phyloP scores from a whole-genome alignment of 1,140 invertebrate genomes.

The Dendrolimus kikuchii region DNA sequence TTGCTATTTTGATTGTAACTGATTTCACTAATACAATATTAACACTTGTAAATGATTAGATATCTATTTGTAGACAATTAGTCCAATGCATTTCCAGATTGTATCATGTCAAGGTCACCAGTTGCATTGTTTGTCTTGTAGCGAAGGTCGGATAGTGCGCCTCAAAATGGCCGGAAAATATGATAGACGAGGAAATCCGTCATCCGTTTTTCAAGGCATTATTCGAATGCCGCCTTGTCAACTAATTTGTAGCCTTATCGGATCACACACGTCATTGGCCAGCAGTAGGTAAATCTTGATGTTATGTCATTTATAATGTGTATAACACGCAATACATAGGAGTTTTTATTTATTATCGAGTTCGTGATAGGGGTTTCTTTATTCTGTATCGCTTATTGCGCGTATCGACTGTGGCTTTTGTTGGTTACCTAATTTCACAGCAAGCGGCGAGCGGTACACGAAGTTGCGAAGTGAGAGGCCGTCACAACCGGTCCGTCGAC shows the following conservation, averaged over 20 bases:
- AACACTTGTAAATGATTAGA: slow-evolving; percentile 36
- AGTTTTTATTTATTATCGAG: slow-evolving; percentile 31
- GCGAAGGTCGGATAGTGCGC: slow-evolving; percentile 56
- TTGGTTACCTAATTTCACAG: slow-evolving; percentile 69
- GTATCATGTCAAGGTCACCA: slow-evolving; percentile 65
- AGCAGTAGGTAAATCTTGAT: slow-evolving; percentile 13
- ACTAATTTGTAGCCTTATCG: slow-evolving; percentile 25
- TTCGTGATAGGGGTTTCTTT: slow-evolving; percentile 40
- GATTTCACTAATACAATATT: slow-evolving; percentile 49
- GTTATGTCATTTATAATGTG: slow-evolving; percentile 31
- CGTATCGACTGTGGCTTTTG: slow-evolving; percentile 49
- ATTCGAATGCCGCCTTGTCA: slow-evolving; percentile 37
- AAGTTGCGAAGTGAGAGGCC: slow-evolving; percentile 68
- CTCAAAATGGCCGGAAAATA: slow-evolving; percentile 57
- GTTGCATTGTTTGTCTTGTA: slow-evolving; percentile 65
- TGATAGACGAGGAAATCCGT: slow-evolving; percentile 54
- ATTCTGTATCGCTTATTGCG: slow-evolving; percentile 45
- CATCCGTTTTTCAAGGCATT: slow-evolving; percentile 62
- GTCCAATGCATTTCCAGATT: slow-evolving; percentile 54
- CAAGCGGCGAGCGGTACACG: slow-evolving; percentile 56
- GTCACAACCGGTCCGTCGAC: slow-evolving; percentile 58
- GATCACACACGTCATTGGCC: slow-evolving; percentile 14
- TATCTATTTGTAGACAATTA: slow-evolving; percentile 54
- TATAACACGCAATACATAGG: slow-evolving; percentile 23
- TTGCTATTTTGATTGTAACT: slow-evolving; percentile 26